A percentile compares a stretch with the other conserved stretches of the same genome.
These are phyloP conservation scores for Spodoptera litura DNA, from an alignment of 1,140 invertebrate genomes.

Conservation along the genomic window DNA sequence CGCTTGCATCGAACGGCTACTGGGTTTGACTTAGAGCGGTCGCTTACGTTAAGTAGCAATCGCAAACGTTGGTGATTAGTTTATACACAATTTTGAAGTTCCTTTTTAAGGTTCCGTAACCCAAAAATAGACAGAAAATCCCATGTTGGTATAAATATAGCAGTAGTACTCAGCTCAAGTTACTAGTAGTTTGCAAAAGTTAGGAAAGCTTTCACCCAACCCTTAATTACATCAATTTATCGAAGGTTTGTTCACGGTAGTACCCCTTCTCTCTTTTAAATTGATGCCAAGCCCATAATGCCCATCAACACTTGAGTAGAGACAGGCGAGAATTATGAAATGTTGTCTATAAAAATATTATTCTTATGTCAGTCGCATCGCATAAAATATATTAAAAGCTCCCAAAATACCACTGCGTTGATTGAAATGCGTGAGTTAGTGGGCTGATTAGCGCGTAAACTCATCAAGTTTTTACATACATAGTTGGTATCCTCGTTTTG, in stretches of 20 bases:
- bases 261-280: neutral
- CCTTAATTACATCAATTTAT: too few relatives aligned
- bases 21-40: constrained; percentile 20
- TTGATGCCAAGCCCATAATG: neutral
- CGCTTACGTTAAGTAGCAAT: constrained; percentile 17
- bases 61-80: neutral
- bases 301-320: neutral
- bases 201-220: too few relatives aligned
- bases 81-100: neutral
- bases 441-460: neutral
- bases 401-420: neutral
- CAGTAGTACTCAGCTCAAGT: too few relatives aligned
- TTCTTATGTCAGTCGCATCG: neutral
- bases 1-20: constrained; percentile 54
- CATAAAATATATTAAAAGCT: neutral
- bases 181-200: too few relatives aligned
- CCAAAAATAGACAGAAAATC: too few relatives aligned
- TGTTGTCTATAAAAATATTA: constrained; percentile 40
- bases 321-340: constrained; percentile 18
- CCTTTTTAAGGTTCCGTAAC: neutral
- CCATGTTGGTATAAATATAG: too few relatives aligned
- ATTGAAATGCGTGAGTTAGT: neutral
- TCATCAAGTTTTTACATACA: neutral
- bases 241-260: too few relatives aligned
- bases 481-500: too few relatives aligned